A percentile compares a stretch with the other conserved stretches of the same genome.
phyloP scores from a whole-genome alignment of 2,113 vertebrate species.

The Cyprinus carpio region DNA sequence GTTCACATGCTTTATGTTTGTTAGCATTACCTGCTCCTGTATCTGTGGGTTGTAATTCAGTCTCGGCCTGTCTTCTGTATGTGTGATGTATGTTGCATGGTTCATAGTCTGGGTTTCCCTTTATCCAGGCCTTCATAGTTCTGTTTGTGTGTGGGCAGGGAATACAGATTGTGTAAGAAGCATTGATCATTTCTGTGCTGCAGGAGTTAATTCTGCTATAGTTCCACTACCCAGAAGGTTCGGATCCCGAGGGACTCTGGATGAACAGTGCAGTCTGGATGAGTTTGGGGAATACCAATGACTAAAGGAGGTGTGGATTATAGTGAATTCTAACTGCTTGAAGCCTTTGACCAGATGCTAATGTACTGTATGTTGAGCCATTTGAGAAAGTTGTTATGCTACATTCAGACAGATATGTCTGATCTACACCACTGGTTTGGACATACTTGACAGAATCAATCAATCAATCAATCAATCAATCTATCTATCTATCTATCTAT shows the following conservation, averaged over 20 bases:
- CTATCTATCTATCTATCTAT: no score
- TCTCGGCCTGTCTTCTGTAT: background rate
- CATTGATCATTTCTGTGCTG: background rate
- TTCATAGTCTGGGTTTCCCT: background rate
- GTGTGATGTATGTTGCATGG: background rate
- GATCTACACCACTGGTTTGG: background rate
- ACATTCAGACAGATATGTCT: background rate
- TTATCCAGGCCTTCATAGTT: background rate
- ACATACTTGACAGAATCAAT: background rate
- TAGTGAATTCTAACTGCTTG: background rate
- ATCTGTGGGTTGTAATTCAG: no score
- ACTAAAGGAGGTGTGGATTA: background rate
- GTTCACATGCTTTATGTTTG: no score
- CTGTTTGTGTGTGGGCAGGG: background rate
- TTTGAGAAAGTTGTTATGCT: background rate
- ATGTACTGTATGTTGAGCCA: background rate
- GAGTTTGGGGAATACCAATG: conserved; percentile 5
- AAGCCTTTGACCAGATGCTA: background rate
- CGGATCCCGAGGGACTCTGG: background rate
- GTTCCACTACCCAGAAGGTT: background rate
- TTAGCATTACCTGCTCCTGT: no score
- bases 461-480: no score
- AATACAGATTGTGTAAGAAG: background rate
- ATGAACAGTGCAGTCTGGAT: background rate
- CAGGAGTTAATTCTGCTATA: background rate